Base-by-base conservation (phyloP, 2,113 vertebrate genomes). In the Cephalopholis sonnerati region DNA sequence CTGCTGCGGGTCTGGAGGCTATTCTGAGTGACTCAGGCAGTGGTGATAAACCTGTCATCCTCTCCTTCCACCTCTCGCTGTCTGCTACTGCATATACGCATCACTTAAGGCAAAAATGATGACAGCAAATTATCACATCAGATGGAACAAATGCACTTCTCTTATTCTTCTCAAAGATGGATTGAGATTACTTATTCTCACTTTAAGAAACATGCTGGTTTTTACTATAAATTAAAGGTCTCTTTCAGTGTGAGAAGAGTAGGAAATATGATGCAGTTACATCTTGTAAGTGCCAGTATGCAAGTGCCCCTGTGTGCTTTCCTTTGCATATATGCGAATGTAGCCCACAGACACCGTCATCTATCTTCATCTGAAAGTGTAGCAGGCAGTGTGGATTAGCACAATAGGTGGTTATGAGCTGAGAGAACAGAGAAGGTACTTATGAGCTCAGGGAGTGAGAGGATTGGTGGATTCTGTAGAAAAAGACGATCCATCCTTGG, bases 121-220 rank as follows among this genome's bases (percentile, higher is more conserved):
- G 83, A 76, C 75, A 71, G 74, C 50, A 50, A 24, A 81, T 90
- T 85, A 88, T 77, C 79, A n/a, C 86, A 85, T 79, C 63, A 59
- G 62, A 0, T 53, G 4, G 25, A 29, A 53, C 16, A 74, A 72
- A 77, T 27, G 32, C 0, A 1, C 36, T 48, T 20, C 15, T 66
- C 72, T 39, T 58, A 29, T 68, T 65, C 53, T n/a, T 55, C 25
- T 63, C 25, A 2, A 41, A 59, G 63, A 7, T 20, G 25, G 32
- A 64, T 25, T 18, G 61, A 61, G 68, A 72, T 59, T 24, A 39
- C 16, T 58, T 54, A 17, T 81, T 81, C 69, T 64, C 24, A 53
- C 51, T 46, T 36, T 2, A 55, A 53, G 25, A 72, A 62, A 75
- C 24, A 24, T 7, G 7, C 51, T 36, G 9, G 29, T 4, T 1